Evolutionary conservation across 2,113 vertebrate species (phyloP).

Genomic region (Trochalopteron elliotii): DNA sequence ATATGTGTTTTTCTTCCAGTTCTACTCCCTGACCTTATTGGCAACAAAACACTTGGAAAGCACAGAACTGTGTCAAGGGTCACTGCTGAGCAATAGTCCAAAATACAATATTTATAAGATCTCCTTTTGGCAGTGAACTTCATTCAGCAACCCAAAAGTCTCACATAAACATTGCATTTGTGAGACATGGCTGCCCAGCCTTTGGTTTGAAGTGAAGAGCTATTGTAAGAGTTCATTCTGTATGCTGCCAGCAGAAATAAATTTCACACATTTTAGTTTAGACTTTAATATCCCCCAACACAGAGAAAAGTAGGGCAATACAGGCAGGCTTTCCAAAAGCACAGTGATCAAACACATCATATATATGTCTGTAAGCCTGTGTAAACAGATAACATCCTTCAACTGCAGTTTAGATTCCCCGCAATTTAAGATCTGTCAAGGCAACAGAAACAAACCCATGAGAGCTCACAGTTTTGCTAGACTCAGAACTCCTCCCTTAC

Average conservation of each 20-base stretch:
- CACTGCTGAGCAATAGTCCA: neutral
- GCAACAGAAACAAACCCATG: slow-evolving; percentile 3
- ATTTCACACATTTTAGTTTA: neutral
- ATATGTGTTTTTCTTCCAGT: neutral
- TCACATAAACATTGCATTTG: neutral
- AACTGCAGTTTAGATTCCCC: neutral
- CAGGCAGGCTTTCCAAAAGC: neutral
- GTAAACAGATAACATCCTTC: slow-evolving; percentile 22
- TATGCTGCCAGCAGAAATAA: neutral
- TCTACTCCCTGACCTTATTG: neutral
- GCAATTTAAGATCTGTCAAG: neutral
- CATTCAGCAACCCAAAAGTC: neutral
- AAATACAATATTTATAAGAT: neutral
- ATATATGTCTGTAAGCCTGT: neutral
- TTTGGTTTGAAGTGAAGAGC: neutral
- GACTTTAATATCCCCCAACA: neutral
- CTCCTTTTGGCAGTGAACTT: neutral
- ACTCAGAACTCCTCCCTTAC: neutral
- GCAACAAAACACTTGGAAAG: neutral
- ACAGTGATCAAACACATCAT: slow-evolving; percentile 15
- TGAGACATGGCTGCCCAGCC: neutral
- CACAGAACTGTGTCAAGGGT: neutral
- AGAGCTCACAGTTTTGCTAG: neutral
- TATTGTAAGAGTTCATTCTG: neutral
- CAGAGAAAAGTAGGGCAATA: neutral